phyloP scores from a whole-genome alignment of 1,140 invertebrate species.

The Drosophila asahinai region DNA sequence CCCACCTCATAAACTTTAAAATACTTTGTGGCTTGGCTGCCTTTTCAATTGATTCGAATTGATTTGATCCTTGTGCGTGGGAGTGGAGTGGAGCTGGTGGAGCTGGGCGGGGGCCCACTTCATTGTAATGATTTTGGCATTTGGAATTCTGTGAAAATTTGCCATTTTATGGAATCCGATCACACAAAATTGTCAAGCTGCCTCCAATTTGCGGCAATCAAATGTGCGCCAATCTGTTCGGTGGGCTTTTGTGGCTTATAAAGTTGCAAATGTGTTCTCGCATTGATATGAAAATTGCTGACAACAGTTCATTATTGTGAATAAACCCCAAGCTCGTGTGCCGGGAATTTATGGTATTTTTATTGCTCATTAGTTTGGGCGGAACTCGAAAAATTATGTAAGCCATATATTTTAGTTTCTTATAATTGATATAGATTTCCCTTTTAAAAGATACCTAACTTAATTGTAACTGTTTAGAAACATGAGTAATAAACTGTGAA shows the following conservation, averaged over 20 bases:
- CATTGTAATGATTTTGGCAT: conserved; percentile 68
- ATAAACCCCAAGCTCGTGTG: background rate
- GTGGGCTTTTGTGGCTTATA: conserved; percentile 37
- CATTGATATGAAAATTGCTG: conserved; percentile 47
- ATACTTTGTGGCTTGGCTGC: conserved; percentile 70
- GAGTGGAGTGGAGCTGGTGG: conserved; percentile 11
- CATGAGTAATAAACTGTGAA: background rate
- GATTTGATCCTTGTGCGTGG: conserved; percentile 58
- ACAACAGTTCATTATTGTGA: conserved; percentile 24
- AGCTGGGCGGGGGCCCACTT: conserved; percentile 24
- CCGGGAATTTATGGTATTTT: conserved; percentile 15
- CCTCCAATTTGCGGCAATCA: conserved; percentile 67
- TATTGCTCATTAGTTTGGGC: conserved; percentile 23
- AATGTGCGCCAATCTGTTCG: conserved; percentile 33
- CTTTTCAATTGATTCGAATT: conserved; percentile 71
- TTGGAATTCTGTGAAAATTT: conserved; percentile 53
- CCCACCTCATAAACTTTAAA: conserved; percentile 60
- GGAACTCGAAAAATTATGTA: background rate
- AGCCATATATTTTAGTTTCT: background rate
- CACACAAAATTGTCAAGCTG: conserved; percentile 66
- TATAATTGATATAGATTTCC: background rate
- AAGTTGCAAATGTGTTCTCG: conserved; percentile 34
- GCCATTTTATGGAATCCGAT: conserved; percentile 61
- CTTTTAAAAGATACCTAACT: background rate
- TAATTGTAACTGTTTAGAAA: background rate